Base-by-base conservation (phyloP, 2,888 invertebrate genomes). In the Caenorhabditis zanzibari region DNA sequence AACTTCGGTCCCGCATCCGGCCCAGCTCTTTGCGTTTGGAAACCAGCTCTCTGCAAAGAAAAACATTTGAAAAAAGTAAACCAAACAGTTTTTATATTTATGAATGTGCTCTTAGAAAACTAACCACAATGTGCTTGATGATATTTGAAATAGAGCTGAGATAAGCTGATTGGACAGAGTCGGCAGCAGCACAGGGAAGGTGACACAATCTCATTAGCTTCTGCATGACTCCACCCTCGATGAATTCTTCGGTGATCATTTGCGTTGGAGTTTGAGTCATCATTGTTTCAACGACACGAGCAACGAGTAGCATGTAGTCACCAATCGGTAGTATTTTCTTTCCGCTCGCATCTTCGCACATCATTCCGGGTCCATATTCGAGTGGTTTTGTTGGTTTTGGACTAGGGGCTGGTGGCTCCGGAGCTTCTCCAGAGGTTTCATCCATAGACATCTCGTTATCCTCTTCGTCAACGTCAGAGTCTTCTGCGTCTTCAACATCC, bases 261-360 rank as follows among this genome's bases (percentile, higher is more conserved):
- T 81, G 71, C 10, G 85, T 63, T n/a, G 85, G 82, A 12, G 56
- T 54, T 38, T 88, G 88, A 10, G 86, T 79, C 63, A 87, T 81
- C 56, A 91, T 73, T 7, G 88, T 82, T 58, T 88, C 87, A 38
- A 91, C 69, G 26, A 91, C 81, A 68, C 85, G 85, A 24, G 87
- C 84, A 47, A 87, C 66, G 44, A 90, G 88, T 35, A 86, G 64
- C 72, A 88, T 77, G 69, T 90, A 90, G 56, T 90, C 90, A 26
- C 90, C 90, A 35, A 90, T 82, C 4, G 89, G 89, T 6, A 90
- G 68, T 35, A 88, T 82, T 22, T 85, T 56, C 35, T 76, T 80
- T 10, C 88, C 85, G 10, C 32, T 71, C 3, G 75, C 79, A 35
- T 86, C 83, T 24, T 85, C 84, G n/a, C 85, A 85, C 73, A 83